A percentile compares a stretch with the other conserved stretches of the same genome.
Evolutionary conservation across 2,888 invertebrate genomes (phyloP).

Genomic region (Sminthurides aquaticus): DNA sequence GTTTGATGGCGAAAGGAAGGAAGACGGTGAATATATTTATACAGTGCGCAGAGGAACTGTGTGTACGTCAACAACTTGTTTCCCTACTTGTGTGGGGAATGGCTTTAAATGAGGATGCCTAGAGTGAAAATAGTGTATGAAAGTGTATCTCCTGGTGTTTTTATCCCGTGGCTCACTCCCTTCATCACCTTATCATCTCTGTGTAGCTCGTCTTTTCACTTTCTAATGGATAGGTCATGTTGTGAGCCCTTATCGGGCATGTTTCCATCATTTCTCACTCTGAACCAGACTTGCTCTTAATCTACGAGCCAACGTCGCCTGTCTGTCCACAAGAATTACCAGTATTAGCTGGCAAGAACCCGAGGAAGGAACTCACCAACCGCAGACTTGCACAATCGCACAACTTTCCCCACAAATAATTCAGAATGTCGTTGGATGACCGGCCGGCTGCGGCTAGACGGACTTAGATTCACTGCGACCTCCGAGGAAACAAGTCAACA

Average conservation of each 20-base stretch:
- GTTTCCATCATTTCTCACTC: conserved; percentile 28
- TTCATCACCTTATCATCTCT: not conserved
- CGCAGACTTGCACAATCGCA: not conserved
- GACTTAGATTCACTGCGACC: too few species aligned
- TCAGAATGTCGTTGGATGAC: too few species aligned
- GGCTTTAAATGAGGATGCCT: not conserved
- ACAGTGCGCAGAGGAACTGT: too few species aligned
- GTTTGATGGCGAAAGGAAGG: too few species aligned
- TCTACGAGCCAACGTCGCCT: conserved; percentile 17
- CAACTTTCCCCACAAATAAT: not conserved
- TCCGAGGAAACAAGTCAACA: too few species aligned
- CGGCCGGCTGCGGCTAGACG: too few species aligned
- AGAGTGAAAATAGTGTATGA: not conserved
- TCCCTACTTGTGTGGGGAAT: not conserved
- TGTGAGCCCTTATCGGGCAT: conserved; percentile 33
- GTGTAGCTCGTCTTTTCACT: conserved; percentile 12
- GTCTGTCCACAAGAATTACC: conserved; percentile 22
- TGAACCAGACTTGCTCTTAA: conserved; percentile 26
- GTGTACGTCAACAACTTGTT: too few species aligned
- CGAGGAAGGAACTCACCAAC: too few species aligned
- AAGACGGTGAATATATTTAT: too few species aligned
- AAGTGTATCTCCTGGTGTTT: conserved; percentile 13
- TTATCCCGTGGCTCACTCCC: conserved; percentile 9
- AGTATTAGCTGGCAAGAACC: too few species aligned
- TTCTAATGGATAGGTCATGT: conserved; percentile 43